A percentile compares a stretch with the other conserved stretches of the same genome.
These are phyloP conservation scores for Hypsibius dujardini DNA, from an alignment of 1,140 invertebrate species.

Conservation along the genomic window DNA sequence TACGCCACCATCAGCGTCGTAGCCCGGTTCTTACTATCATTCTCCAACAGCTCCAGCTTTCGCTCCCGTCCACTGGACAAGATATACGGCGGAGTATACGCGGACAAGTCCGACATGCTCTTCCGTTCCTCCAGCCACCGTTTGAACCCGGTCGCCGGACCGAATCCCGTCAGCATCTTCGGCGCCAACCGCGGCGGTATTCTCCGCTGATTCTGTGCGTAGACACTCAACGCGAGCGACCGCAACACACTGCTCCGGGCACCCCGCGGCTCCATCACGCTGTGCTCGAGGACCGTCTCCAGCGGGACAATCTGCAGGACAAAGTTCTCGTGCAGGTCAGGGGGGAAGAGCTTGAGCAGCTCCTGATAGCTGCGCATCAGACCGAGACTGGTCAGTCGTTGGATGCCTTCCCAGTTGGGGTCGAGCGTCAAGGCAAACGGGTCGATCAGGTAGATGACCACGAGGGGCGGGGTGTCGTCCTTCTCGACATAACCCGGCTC, in stretches of 20 bases:
- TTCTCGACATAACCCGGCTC: conserved; percentile 42
- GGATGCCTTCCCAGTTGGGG: conserved; percentile 42
- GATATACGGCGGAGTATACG: conserved; percentile 75
- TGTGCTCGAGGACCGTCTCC: conserved; percentile 60
- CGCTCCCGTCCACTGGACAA: conserved; percentile 41
- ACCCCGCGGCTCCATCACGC: conserved; percentile 39
- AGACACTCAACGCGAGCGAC: conserved; percentile 75
- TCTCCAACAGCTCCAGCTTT: conserved; percentile 20
- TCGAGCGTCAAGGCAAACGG: conserved; percentile 49
- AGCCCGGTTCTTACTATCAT: conserved; percentile 42
- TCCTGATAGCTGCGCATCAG: conserved; percentile 40
- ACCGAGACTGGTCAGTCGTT: conserved; percentile 58
- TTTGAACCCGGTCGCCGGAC: conserved; percentile 60
- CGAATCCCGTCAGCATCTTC: conserved; percentile 88
- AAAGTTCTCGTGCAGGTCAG: conserved; percentile 23
- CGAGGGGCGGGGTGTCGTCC: conserved; percentile 51
- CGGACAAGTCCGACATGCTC: conserved; percentile 27
- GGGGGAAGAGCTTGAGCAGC: conserved; percentile 21
- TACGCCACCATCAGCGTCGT: conserved; percentile 83
- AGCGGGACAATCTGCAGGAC: conserved; percentile 57
- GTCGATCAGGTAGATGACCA: conserved; percentile 87
- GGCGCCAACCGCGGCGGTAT: conserved; percentile 51
- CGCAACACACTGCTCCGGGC: conserved; percentile 58
- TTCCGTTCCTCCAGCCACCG: conserved; percentile 18
- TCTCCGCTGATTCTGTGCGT: conserved; percentile 68